phyloP scores from a whole-genome alignment of 2,797 vertebrate species.

The Falco novaeseelandiae region DNA sequence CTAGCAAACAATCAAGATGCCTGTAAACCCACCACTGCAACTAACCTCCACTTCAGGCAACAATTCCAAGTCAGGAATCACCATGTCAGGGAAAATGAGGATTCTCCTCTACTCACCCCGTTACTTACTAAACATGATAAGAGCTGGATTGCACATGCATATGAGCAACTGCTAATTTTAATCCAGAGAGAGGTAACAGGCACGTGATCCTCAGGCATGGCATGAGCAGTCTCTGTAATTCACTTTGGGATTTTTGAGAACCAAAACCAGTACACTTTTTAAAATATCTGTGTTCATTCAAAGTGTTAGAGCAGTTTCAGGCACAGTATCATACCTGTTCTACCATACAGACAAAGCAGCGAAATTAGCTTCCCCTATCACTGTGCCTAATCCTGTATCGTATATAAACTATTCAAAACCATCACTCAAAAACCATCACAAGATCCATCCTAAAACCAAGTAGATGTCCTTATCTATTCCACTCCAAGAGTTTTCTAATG shows the following conservation, averaged over 20 bases:
- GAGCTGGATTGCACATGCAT: neutral
- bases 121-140: neutral
- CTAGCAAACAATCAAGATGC: neutral
- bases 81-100: neutral
- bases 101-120: neutral
- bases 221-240: neutral
- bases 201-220: neutral
- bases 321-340: neutral
- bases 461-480: neutral
- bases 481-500: neutral
- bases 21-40: neutral
- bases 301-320: neutral
- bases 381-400: neutral
- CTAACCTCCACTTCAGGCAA: neutral
- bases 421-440: neutral
- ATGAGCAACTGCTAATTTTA: neutral
- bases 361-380: neutral
- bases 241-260: neutral
- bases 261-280: neutral
- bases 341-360: neutral
- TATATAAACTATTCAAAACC: neutral
- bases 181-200: neutral
- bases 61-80: neutral
- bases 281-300: neutral
- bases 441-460: neutral